Base-by-base conservation (phyloP, 1,140 invertebrate species). In the Sesamia nonagrioides region DNA sequence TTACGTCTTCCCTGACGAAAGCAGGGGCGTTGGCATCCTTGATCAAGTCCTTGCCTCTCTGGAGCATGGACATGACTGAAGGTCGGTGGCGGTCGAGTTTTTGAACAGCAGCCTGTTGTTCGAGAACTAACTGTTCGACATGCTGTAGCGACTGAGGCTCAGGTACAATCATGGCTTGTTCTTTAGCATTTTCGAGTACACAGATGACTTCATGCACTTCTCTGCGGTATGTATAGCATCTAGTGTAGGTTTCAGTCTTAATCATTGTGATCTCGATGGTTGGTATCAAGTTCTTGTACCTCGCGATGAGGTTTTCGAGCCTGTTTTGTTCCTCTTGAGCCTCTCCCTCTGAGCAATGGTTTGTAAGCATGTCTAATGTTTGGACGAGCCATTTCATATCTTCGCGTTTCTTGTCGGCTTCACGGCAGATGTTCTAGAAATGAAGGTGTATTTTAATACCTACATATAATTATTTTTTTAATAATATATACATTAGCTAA, bases 371-470 rank as follows among this genome's bases (percentile, higher is more conserved):
- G 84, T 99, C 98, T 45, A 99, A 92, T 17, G 97, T 98, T 94
- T 98, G 97, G 0, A 99, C 98, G 54, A 99, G 95, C 98, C 98
- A 99, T 88, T 99, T 99, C 97, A 99, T 98, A 83, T 98, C 98
- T 93, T 99, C 98, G 61, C 97, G 96, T 90, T 98, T 98, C 58
- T 96, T 96, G 88, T 99, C 98, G 77, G 98, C 98, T 95, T 99
- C 98, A 60, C 97, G 96, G 88, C 98, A 98, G 81, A 99, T 97
- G 91, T 96, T 97, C 98, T 98, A 83, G 77, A 83, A 89, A 86
- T 80, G 60, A 82, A 74, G 33, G 3, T n/a, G 1, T 4, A 18
- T 69, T 69, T 50, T 27, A 48, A 18, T 69, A 42, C 6, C 0
- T 13, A 13, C 6, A 40, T 37, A 15, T 17, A n/a, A n/a, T 11